A percentile compares a stretch with the other conserved stretches of the same genome.
Conservation (phyloP, 2,113 vertebrate genomes). For the Pterocles burchelli region DNA sequence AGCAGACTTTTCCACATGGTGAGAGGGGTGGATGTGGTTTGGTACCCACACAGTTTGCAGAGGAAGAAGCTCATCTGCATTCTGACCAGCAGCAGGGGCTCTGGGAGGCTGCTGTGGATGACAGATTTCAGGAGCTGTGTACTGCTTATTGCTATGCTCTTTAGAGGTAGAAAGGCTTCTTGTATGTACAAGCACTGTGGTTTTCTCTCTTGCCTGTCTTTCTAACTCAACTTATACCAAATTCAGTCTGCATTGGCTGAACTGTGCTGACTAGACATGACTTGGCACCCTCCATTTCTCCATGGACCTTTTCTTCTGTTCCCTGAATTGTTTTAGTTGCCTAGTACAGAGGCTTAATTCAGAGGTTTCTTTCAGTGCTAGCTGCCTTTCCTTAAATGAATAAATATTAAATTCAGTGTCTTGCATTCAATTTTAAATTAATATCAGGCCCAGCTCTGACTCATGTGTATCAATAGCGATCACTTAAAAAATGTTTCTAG, state of each 20-base stretch:
- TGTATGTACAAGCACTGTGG: neutral
- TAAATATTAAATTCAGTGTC: neutral
- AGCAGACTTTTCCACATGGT: neutral
- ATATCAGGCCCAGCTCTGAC: neutral
- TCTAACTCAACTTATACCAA: neutral
- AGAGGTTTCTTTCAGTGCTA: constrained; percentile 22
- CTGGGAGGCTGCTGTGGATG: neutral
- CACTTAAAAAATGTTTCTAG: neutral
- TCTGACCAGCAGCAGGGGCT: neutral
- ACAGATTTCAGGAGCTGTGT: neutral
- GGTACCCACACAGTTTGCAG: neutral
- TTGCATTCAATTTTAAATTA: neutral
- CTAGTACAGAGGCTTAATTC: constrained; percentile 43
- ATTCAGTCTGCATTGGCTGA: constrained; percentile 2
- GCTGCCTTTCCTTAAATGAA: neutral
- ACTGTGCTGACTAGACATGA: constrained; percentile 1
- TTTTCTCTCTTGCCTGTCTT: neutral
- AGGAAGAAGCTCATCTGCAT: neutral
- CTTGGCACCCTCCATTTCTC: neutral
- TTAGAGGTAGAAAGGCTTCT: constrained; percentile 4
- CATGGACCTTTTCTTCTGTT: constrained; percentile 29
- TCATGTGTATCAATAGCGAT: neutral
- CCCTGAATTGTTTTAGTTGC: constrained; percentile 46
- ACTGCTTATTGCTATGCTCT: neutral
- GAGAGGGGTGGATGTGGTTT: neutral